A percentile compares a stretch with the other conserved stretches of the same genome.
These are phyloP conservation scores for Meandrusa payeni DNA, from an alignment of 2,888 invertebrate genomes.

Conservation along the genomic window DNA sequence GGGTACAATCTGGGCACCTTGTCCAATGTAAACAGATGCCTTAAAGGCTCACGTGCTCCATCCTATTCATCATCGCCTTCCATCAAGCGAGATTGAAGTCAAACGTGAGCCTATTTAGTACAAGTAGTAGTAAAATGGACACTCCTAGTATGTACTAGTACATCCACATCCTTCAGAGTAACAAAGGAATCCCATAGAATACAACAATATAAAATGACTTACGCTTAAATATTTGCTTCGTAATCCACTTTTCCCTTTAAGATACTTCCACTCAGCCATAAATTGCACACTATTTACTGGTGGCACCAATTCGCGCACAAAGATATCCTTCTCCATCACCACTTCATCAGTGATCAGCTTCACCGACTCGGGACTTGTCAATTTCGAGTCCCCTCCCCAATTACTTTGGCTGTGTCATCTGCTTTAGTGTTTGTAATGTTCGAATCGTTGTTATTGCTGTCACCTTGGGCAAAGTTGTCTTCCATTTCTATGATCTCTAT, in stretches of 20 bases:
- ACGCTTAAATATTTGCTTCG: constrained; percentile 83
- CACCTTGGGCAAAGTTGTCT: constrained; percentile 41
- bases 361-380: constrained; percentile 43
- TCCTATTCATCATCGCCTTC: no score
- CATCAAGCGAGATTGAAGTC: no score
- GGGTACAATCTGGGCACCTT: no score
- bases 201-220: no score
- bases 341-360: constrained; percentile 43
- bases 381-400: constrained; percentile 24
- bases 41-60: no score
- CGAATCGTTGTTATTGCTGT: constrained; percentile 47
- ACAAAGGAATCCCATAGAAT: no score
- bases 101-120: no score
- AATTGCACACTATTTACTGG: constrained; percentile 86
- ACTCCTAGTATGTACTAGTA: no score
- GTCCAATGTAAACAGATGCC: no score
- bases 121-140: no score
- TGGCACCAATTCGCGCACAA: constrained; percentile 39
- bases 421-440: constrained; percentile 30
- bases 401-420: constrained; percentile 22
- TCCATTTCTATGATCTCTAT: constrained; percentile 55
- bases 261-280: constrained; percentile 81
- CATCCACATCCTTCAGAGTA: no score
- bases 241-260: constrained; percentile 68
- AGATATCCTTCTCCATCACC: constrained; percentile 36